phyloP scores from a whole-genome alignment of 2,797 vertebrate genomes.

The Chromobotia macracanthus region DNA sequence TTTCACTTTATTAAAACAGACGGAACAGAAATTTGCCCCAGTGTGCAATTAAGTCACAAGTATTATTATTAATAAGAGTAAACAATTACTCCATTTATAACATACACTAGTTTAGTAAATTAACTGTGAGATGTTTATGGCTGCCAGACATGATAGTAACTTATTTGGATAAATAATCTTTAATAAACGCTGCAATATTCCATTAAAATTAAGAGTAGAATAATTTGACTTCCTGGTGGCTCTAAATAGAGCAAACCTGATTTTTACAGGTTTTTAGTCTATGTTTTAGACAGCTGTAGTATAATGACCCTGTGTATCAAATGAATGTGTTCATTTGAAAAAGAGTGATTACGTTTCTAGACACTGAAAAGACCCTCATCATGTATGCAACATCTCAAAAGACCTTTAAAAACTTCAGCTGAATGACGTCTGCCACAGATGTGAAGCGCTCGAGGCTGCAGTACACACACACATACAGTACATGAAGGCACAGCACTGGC shows the following conservation, averaged over 20 bases:
- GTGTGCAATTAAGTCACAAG: neutral
- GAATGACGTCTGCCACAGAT: conserved; percentile 47
- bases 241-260: too few relatives aligned
- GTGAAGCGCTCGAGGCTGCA: conserved; percentile 63
- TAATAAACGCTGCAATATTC: too few relatives aligned
- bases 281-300: too few relatives aligned
- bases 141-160: too few relatives aligned
- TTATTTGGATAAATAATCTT: too few relatives aligned
- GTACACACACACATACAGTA: conserved; percentile 36
- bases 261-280: too few relatives aligned
- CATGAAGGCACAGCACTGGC: conserved; percentile 63
- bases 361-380: neutral
- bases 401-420: conserved; percentile 22
- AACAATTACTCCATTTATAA: neutral
- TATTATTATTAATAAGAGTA: neutral
- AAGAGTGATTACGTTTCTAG: too few relatives aligned
- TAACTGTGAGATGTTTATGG: neutral
- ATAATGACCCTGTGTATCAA: too few relatives aligned
- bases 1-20: neutral
- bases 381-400: neutral
- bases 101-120: neutral
- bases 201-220: too few relatives aligned
- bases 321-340: too few relatives aligned
- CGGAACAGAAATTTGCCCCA: neutral
- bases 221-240: too few relatives aligned